Evolutionary conservation across 1,140 invertebrate genomes (phyloP), one percentile per base, ranked within the genome.

Genomic region (Bombus waltoni): DNA sequence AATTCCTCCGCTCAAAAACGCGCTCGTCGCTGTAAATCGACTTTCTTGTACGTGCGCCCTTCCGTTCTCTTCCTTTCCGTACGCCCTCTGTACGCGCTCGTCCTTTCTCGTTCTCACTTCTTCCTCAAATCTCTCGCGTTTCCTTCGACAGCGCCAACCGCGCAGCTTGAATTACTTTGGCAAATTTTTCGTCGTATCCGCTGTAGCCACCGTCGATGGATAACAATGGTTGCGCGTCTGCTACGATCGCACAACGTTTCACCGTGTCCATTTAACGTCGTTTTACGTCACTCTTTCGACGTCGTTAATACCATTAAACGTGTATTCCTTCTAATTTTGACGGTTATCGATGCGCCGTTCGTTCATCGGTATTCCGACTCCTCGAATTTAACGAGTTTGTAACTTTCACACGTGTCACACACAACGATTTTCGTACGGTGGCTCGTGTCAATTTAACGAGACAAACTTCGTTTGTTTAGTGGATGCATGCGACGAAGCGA

Each of bases 1-100:
- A 81, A 76, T 83, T 87, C 83, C 88, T 75, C 15, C 47, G 72
- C 79, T 84, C 79, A 88, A 85, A 89, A 87, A 87, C 80, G 53
- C 75, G 57, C 68, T 66, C 85, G 80, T 32, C 44, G 78, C 62
- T 87, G 86, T 90, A 90, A 87, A 90, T 83, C 79, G 88, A 85
- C 87, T 90, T 90, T 77, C 88, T 42, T 70, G 38, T 66, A 44
- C 59, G 83, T 65, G 75, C 84, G 74, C 84, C 70, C 44, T 78
- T 59, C 47, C 59, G 22, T 38, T 72, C 42, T 59, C 53, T 53
- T 62, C 10, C 47, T 38, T 22, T 3, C 18, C 1, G 9, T 40
- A 25, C 38, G 3, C 4, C 10, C 6, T 28, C 3, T 0, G 9
- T 13, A n/a, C n/a, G 3, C 25, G 8, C 53, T 70, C n/a, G 35